Evolutionary conservation across 1,140 invertebrate genomes (phyloP).

Genomic region (Heterodera carotae): DNA sequence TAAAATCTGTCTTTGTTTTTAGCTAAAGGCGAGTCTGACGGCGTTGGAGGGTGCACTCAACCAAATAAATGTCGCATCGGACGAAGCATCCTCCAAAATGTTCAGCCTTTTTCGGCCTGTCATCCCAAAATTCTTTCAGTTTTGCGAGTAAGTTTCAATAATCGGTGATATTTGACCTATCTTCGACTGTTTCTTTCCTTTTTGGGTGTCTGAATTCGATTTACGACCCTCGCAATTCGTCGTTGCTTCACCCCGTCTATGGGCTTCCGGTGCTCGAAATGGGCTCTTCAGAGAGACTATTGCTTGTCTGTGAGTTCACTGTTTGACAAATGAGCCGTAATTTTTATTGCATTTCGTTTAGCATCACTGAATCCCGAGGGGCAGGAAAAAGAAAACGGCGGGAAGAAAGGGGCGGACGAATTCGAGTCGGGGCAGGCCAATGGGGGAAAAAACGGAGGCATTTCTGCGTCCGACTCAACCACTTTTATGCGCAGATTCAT

Average conservation of each 20-base stretch:
- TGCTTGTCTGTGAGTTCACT: slow-evolving; percentile 54
- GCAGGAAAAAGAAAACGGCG: slow-evolving; percentile 28
- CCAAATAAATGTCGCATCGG: slow-evolving; percentile 48
- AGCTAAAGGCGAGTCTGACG: slow-evolving; percentile 56
- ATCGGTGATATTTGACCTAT: not conserved
- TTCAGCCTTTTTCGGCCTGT: slow-evolving; percentile 44
- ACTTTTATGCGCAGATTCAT: slow-evolving; percentile 30
- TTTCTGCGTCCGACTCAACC: slow-evolving; percentile 14
- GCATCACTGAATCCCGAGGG: slow-evolving; percentile 14
- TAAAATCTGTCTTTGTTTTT: slow-evolving; percentile 28
- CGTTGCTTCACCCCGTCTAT: slow-evolving; percentile 48
- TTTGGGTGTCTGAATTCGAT: slow-evolving; percentile 49
- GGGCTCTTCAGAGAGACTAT: slow-evolving; percentile 46
- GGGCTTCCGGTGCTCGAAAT: slow-evolving; percentile 45
- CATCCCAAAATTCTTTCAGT: slow-evolving; percentile 42
- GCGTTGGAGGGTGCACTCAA: slow-evolving; percentile 52
- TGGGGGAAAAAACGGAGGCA: not conserved
- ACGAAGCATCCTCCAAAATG: slow-evolving; percentile 37
- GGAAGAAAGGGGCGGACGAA: slow-evolving; percentile 18
- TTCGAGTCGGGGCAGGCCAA: slow-evolving; percentile 1
- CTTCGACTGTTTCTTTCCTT: not conserved
- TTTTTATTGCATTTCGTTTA: slow-evolving; percentile 26
- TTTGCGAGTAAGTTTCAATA: slow-evolving; percentile 38
- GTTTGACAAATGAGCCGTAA: not conserved
- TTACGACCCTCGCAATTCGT: slow-evolving; percentile 29